A percentile compares a stretch with the other conserved stretches of the same genome.
Evolutionary conservation across 2,888 invertebrate species (phyloP).

Genomic region (Phaedon cochleariae): DNA sequence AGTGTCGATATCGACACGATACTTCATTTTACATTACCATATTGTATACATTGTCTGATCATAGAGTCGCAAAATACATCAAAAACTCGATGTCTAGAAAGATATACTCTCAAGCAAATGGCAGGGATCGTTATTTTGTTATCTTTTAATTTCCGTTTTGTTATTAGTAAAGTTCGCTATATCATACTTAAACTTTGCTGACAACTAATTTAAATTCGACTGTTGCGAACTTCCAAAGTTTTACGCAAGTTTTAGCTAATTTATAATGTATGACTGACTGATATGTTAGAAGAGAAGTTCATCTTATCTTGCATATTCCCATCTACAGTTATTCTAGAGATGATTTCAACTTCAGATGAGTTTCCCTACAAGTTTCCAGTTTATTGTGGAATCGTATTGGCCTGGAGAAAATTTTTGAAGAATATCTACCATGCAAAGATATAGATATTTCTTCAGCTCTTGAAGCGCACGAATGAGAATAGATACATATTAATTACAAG

Average conservation of each 20-base stretch:
- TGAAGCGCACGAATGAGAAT: too few species aligned
- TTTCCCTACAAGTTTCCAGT: background rate
- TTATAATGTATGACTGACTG: conserved; percentile 60
- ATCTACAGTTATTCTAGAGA: background rate
- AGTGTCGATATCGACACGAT: too few species aligned
- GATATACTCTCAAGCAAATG: conserved; percentile 38
- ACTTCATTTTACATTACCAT: too few species aligned
- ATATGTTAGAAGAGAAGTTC: background rate
- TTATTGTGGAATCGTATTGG: background rate
- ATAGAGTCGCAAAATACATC: conserved; percentile 25
- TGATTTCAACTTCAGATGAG: background rate
- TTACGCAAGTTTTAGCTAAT: conserved; percentile 61
- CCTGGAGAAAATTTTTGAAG: too few species aligned
- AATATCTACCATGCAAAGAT: too few species aligned
- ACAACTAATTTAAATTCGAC: conserved; percentile 63
- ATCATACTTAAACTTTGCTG: conserved; percentile 48
- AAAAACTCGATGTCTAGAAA: conserved; percentile 31
- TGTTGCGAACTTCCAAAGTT: conserved; percentile 56
- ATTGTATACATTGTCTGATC: background rate
- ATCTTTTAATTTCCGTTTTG: conserved; percentile 64
- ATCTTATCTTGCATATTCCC: background rate
- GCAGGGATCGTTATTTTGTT: conserved; percentile 55
- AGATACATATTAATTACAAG: too few species aligned
- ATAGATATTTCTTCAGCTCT: too few species aligned
- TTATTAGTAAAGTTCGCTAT: conserved; percentile 52